Base-by-base conservation (phyloP, 2,113 vertebrate species). In the Thunnus thynnus region DNA sequence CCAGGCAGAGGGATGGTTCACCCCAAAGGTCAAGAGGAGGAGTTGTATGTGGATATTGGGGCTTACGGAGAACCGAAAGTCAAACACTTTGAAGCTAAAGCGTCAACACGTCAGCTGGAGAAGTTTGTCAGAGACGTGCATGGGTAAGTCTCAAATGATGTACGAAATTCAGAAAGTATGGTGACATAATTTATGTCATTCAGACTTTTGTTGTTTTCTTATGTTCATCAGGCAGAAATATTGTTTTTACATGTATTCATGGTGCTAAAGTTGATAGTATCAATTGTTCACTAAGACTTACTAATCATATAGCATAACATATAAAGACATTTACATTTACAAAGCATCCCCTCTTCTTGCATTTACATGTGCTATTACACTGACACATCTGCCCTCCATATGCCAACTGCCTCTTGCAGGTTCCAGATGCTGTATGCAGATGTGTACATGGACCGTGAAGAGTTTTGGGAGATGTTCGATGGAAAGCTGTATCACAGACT, bases 391-490 rank as follows among this genome's bases (percentile, higher is more conserved):
- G 9, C 64, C 32, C 1, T 27, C 58, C 1, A 11, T 44, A 0
- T 77, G 36, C 4, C 1, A 1, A 46, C 14, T 12, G 1, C 36
- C 60, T 36, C 20, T 57, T 64, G 5, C 83, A 99, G 98, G 68
- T 99, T 99, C 94, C 98, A 99, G 95, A 99, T 99, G 98, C 94
- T 99, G 30, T 99, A 99, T 22, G 98, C 98, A 0, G 98, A 99
- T 84, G 97, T 98, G 81, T 99, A 99, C 85, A 98, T 99, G 98
- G 96, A 96, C 70, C 95, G 97, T 5, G 95, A 97, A 86, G 98
- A 99, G 90, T 99, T 99, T 91, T 99, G 98, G 98, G 96, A 99
- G 91, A 99, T 99, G 98, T 99, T 99, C 80, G 98, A 99, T 1
- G 97, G 98, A 60, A 94, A 93, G 0, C 88, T 99, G 16, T 99